Base-by-base conservation (phyloP, 2,113 vertebrate genomes). In the Eptatretus burgeri region DNA sequence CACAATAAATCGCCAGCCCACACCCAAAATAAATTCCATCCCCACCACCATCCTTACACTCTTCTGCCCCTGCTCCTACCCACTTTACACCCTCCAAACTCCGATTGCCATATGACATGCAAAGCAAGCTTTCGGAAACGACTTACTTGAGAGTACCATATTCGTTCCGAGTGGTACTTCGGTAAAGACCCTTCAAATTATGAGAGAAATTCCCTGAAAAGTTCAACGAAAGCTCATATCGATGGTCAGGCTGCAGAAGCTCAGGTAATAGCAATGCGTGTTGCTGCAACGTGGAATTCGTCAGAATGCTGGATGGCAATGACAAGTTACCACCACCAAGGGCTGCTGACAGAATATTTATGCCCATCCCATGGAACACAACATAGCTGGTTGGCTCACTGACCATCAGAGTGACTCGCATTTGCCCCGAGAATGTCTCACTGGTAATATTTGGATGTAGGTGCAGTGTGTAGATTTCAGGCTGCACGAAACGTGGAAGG, bases 371-470 rank as follows among this genome's bases (percentile, higher is more conserved):
- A n/a, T 89, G 85, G 64, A 93, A 71, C 50, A 89, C 56, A 8
- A 93, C 64, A n/a, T 65, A 51, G n/a, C 63, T 69, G 16, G 79
- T 83, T 67, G 77, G 71, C 64, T 72, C 65, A 1, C 50, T 70
- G 63, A 80, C 74, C 2, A 66, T 71, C 27, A 89, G 67, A 66
- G 75, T 71, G 51, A 91, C 75, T 14, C 74, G 74, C 1, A 74
- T 73, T 0, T 71, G 68, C 5, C 83, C 83, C 1, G 64, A 64
- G 64, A 89, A 85, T 66, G 76, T 72, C 7, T 79, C 67, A 10
- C 73, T 76, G 69, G 78, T 85, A 66, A 91, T 75, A 72, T 89
- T 85, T 18, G 81, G 82, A 8, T 91, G 84, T 69, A 93, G 68
- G 66, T 72, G 71, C 20, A 93, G 78, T 53, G 77, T 68, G 9